These are phyloP conservation scores for Apocrypta bakeri DNA, from an alignment of 1,140 invertebrate species.

Conservation along the genomic window DNA sequence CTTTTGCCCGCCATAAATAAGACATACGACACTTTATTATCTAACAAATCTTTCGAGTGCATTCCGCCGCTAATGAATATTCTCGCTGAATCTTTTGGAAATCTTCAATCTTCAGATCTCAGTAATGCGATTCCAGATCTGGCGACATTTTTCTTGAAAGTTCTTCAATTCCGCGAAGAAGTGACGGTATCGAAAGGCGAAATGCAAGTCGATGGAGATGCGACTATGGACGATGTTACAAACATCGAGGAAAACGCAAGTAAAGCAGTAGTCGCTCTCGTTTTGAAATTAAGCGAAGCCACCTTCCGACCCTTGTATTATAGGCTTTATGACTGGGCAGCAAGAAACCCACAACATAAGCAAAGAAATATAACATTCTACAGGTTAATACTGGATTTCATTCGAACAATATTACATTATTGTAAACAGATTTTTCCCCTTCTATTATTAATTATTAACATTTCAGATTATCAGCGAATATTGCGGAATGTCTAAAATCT, in stretches of 20 bases:
- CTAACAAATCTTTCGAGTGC: constrained; percentile 77
- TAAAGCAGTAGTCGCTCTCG: constrained; percentile 83
- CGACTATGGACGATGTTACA: constrained; percentile 69
- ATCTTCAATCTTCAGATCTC: constrained; percentile 77
- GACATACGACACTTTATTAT: constrained; percentile 79
- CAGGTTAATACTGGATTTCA: constrained; percentile 71
- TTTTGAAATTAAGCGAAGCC: constrained; percentile 91
- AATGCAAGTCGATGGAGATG: constrained; percentile 65
- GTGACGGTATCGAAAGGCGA: constrained; percentile 63
- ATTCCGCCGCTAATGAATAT: constrained; percentile 84
- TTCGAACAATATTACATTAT: not conserved
- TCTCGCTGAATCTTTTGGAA: constrained; percentile 81
- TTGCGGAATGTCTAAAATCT: constrained; percentile 89
- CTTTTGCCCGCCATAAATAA: constrained; percentile 84
- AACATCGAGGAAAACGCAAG: constrained; percentile 83
- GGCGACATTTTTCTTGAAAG: constrained; percentile 83
- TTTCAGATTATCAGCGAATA: constrained; percentile 81
- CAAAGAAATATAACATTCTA: constrained; percentile 86
- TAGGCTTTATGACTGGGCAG: constrained; percentile 90
- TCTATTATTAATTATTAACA: constrained; percentile 53
- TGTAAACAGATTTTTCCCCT: constrained; percentile 58
- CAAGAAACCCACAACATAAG: constrained; percentile 77
- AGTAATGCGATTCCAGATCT: constrained; percentile 79
- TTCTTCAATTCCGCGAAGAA: constrained; percentile 81
- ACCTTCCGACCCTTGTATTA: constrained; percentile 91